A percentile compares a stretch with the other conserved stretches of the same genome.
Conservation (phyloP, 2,888 invertebrate species). For the Cheilosia vulpina region DNA sequence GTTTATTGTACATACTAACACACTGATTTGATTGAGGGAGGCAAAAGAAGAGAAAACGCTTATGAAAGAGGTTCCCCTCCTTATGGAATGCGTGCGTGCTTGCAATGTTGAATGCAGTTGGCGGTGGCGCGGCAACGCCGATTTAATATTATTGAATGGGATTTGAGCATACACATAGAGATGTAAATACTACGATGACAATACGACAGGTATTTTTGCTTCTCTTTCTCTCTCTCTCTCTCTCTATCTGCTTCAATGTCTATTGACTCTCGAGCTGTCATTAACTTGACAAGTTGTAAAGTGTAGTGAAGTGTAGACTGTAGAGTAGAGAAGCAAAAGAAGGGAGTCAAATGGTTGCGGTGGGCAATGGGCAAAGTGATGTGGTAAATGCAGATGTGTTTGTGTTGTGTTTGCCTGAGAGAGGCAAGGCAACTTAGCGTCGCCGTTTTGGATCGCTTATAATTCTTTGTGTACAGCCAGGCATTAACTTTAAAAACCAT, state of each 20-base stretch:
- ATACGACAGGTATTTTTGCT: slow-evolving; percentile 64
- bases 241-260: background rate
- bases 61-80: background rate
- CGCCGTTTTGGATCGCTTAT: slow-evolving; percentile 36
- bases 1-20: slow-evolving; percentile 10
- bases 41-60: slow-evolving; percentile 9
- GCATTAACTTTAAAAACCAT: slow-evolving; percentile 64
- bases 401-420: slow-evolving; percentile 52
- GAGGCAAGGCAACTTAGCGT: slow-evolving; percentile 47
- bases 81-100: slow-evolving; percentile 20
- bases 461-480: slow-evolving; percentile 56
- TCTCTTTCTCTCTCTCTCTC: slow-evolving; percentile 31
- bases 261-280: slow-evolving; percentile 44
- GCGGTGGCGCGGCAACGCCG: slow-evolving; percentile 28
- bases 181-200: slow-evolving; percentile 55
- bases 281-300: slow-evolving; percentile 69
- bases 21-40: slow-evolving; percentile 1
- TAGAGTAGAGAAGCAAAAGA: slow-evolving; percentile 24
- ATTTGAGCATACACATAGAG: slow-evolving; percentile 15
- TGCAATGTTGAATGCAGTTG: slow-evolving; percentile 42
- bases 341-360: slow-evolving; percentile 14
- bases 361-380: slow-evolving; percentile 12
- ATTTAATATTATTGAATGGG: slow-evolving; percentile 66
- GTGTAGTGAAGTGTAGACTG: slow-evolving; percentile 54
- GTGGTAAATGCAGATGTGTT: slow-evolving; percentile 29